These are phyloP conservation scores for Stomorhina lunata DNA, from an alignment of 2,888 invertebrate genomes.

Conservation along the genomic window DNA sequence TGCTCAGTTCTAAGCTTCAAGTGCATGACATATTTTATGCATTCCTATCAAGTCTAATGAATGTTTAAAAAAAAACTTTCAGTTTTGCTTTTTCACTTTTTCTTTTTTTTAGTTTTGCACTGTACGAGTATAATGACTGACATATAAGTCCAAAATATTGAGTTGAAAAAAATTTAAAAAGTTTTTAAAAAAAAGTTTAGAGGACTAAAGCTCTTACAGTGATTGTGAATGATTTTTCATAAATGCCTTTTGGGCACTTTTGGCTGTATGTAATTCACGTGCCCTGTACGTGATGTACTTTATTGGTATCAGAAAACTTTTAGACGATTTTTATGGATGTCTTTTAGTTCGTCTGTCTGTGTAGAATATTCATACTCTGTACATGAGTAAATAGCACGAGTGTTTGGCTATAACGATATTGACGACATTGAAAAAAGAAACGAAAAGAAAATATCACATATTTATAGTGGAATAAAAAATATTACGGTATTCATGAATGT, in stretches of 20 bases:
- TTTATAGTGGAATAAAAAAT: background rate
- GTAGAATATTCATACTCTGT: constrained; percentile 16
- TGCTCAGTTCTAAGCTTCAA: constrained; percentile 14
- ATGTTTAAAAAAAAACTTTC: constrained; percentile 58
- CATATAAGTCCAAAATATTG: constrained; percentile 23
- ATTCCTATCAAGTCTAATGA: constrained; percentile 63
- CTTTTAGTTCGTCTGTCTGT: background rate
- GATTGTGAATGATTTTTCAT: constrained; percentile 63
- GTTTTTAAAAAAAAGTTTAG: background rate
- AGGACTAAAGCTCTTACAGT: constrained; percentile 45
- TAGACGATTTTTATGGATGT: constrained; percentile 46
- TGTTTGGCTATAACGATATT: constrained; percentile 27
- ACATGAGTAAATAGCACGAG: constrained; percentile 29
- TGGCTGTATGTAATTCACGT: constrained; percentile 60
- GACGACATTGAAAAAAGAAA: constrained; percentile 9
- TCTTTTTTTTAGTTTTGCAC: background rate
- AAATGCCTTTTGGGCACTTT: constrained; percentile 65
- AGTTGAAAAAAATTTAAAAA: constrained; percentile 31
- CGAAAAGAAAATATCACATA: background rate
- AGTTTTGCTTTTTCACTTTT: constrained; percentile 22
- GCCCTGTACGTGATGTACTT: constrained; percentile 62
- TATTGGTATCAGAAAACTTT: constrained; percentile 61
- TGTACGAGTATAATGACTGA: constrained; percentile 6
- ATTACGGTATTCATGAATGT: background rate
- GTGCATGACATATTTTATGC: constrained; percentile 61